Evolutionary conservation across 2,113 vertebrate species (phyloP).

Genomic region (Microtus pennsylvanicus): DNA sequence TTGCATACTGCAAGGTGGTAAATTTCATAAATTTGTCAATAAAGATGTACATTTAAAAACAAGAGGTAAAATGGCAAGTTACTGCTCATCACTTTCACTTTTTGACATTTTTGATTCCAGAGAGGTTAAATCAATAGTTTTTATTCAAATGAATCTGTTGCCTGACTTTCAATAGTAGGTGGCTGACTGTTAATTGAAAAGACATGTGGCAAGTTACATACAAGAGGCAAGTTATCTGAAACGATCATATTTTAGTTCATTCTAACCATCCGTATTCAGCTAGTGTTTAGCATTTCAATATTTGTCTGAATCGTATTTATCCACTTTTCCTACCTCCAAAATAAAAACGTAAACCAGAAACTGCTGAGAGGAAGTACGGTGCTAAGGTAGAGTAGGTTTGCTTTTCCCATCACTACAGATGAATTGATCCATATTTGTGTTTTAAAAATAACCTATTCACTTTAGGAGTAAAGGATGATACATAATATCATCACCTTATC

Average conservation of each 20-base stretch:
- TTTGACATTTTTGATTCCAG: neutral
- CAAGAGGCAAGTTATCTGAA: neutral
- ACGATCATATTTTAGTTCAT: neutral
- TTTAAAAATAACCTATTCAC: neutral
- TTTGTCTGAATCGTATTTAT: neutral
- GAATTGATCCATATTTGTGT: neutral
- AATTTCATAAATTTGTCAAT: neutral
- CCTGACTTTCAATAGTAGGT: neutral
- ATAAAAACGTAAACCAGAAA: neutral
- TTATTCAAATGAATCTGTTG: neutral
- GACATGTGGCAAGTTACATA: neutral
- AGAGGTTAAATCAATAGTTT: slow-evolving; percentile 7
- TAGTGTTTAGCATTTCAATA: neutral
- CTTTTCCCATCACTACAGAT: neutral
- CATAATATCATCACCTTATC: neutral
- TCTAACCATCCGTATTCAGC: neutral
- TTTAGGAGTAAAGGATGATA: neutral
- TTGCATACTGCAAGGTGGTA: neutral
- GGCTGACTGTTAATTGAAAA: neutral
- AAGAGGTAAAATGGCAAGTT: neutral
- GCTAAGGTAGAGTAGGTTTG: neutral
- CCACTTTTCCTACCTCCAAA: neutral
- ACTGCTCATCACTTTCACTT: neutral
- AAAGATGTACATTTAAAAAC: neutral
- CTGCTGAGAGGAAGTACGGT: neutral